phyloP scores from a whole-genome alignment of 2,888 invertebrate genomes.

The Xanthorhoe designata region DNA sequence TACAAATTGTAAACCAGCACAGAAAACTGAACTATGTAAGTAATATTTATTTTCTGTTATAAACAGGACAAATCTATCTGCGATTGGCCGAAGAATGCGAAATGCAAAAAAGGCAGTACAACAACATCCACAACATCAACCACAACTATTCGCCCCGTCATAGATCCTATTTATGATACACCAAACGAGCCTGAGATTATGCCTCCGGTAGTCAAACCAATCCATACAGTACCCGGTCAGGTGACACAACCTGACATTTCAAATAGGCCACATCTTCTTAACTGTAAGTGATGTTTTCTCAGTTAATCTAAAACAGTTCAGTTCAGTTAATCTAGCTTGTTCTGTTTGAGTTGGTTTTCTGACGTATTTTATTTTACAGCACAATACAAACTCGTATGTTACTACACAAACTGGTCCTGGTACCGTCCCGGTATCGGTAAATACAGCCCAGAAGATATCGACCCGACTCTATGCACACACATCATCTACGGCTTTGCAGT shows the following conservation, averaged over 20 bases:
- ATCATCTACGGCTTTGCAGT: slow-evolving; percentile 97
- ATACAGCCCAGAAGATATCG: slow-evolving; percentile 94
- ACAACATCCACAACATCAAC: slow-evolving; percentile 53
- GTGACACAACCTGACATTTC: slow-evolving; percentile 55
- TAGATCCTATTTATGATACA: slow-evolving; percentile 43
- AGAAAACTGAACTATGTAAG: neutral
- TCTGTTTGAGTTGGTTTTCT: neutral
- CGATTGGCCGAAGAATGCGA: slow-evolving; percentile 89
- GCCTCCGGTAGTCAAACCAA: slow-evolving; percentile 48
- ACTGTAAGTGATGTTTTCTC: slow-evolving; percentile 54
- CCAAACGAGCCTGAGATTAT: slow-evolving; percentile 39
- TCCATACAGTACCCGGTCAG: slow-evolving; percentile 65
- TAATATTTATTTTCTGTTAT: neutral
- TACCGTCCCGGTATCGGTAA: slow-evolving; percentile 93
- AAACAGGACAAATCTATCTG: slow-evolving; percentile 86
- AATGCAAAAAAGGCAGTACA: slow-evolving; percentile 77
- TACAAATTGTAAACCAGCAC: neutral
- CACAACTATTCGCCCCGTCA: slow-evolving; percentile 52
- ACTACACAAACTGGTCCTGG: slow-evolving; percentile 98
- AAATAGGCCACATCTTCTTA: slow-evolving; percentile 65
- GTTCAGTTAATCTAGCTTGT: neutral
- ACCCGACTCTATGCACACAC: slow-evolving; percentile 95
- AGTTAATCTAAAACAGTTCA: slow-evolving; percentile 39
- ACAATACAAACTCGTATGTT: slow-evolving; percentile 93
- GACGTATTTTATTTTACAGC: slow-evolving; percentile 76